A percentile compares a stretch with the other conserved stretches of the same genome.
phyloP scores from a whole-genome alignment of 2,113 vertebrate genomes.

The Opisthocomus hoazin region DNA sequence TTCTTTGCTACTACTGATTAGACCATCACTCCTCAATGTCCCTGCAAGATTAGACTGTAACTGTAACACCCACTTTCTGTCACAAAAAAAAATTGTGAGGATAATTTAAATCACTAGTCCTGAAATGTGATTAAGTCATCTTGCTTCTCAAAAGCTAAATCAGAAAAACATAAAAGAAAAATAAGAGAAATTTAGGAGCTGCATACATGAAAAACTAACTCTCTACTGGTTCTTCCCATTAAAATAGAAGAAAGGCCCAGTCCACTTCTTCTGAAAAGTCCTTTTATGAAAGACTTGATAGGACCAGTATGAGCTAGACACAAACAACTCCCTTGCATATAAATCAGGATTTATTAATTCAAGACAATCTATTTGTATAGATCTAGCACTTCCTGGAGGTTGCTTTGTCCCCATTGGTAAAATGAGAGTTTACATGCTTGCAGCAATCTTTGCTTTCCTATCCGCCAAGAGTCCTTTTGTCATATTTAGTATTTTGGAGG shows the following conservation, averaged over 20 bases:
- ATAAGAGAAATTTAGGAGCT: not conserved
- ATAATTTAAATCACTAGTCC: not conserved
- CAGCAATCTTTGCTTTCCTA: not conserved
- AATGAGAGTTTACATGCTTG: not conserved
- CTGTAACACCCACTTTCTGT: not conserved
- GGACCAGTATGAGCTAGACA: not conserved
- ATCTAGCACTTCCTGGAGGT: not conserved
- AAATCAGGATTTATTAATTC: conserved; percentile 9
- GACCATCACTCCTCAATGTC: not conserved
- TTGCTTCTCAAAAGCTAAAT: not conserved
- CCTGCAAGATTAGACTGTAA: not conserved
- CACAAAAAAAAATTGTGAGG: not conserved
- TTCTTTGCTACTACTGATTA: not conserved
- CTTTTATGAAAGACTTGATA: not conserved
- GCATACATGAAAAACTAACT: not conserved
- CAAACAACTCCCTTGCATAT: not conserved
- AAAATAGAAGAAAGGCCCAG: not conserved
- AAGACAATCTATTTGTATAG: not conserved
- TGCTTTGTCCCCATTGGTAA: not conserved
- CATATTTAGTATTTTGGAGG: not conserved
- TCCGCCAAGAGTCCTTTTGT: not conserved
- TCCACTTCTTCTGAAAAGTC: not conserved
- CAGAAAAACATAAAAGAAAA: not conserved
- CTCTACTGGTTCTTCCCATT: not conserved
- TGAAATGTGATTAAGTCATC: not conserved